Evolutionary conservation across 1,140 invertebrate species (phyloP).

Genomic region (Drosophila ficusphila): DNA sequence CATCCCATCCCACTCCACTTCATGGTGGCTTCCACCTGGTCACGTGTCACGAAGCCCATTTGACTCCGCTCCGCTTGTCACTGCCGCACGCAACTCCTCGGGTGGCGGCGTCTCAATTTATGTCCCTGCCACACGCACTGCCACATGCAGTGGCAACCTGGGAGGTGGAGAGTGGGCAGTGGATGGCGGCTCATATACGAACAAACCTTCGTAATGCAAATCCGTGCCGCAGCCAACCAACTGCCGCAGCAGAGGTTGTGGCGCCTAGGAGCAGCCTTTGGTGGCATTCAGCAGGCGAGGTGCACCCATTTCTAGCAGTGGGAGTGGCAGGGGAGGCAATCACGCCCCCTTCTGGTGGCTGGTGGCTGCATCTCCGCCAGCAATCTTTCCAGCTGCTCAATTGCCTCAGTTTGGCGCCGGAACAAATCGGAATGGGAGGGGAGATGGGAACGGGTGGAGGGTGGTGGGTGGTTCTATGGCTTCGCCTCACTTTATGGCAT

Average conservation of each 20-base stretch:
- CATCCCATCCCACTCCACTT: no score
- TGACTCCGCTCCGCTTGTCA: constrained; percentile 16
- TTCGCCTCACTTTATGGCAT: constrained; percentile 45
- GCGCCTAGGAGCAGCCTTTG: no score
- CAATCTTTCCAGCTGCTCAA: constrained; percentile 29
- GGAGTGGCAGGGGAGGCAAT: neutral
- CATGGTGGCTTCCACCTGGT: no score
- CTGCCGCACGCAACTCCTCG: constrained; percentile 53
- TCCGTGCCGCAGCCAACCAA: no score
- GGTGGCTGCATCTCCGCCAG: constrained; percentile 33
- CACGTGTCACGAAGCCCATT: constrained; percentile 52
- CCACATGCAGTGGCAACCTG: neutral
- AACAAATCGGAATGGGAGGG: neutral
- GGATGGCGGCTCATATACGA: no score
- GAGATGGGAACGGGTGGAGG: neutral
- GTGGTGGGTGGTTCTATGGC: constrained; percentile 15
- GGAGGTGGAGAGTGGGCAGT: neutral
- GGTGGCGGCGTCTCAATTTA: constrained; percentile 59
- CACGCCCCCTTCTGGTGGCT: constrained; percentile 28
- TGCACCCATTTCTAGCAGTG: no score
- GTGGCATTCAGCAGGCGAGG: no score
- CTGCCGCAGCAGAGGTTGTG: no score
- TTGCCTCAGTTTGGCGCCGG: constrained; percentile 9
- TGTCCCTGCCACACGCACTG: constrained; percentile 59
- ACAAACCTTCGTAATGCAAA: no score